These are phyloP conservation scores for Pteropus alecto DNA, from an alignment of 2,113 vertebrate genomes.

Conservation along the genomic window DNA sequence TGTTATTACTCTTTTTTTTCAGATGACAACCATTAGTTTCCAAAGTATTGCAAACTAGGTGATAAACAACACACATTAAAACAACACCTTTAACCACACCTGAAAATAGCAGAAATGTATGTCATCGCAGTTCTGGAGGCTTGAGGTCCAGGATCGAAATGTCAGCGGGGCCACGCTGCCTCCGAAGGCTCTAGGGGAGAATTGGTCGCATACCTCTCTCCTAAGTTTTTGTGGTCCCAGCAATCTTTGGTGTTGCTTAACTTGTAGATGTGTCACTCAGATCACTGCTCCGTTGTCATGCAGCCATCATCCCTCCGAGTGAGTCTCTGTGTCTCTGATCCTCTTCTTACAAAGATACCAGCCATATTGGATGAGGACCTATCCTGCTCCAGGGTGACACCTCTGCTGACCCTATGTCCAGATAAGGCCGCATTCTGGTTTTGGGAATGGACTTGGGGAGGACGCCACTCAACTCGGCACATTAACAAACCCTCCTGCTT, in stretches of 20 bases:
- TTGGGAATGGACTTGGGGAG: not conserved
- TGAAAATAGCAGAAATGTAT: not conserved
- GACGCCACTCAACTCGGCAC: accelerated
- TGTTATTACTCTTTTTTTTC: not conserved
- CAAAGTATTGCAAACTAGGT: not conserved
- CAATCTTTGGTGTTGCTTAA: not conserved
- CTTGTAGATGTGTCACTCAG: too few relatives aligned
- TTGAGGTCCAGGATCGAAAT: not conserved
- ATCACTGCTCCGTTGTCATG: not conserved
- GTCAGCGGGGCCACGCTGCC: not conserved
- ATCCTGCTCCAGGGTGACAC: not conserved
- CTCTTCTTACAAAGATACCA: not conserved
- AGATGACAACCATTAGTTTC: not conserved
- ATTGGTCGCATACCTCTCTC: not conserved
- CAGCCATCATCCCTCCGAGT: not conserved
- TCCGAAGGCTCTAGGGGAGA: not conserved
- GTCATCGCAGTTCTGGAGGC: not conserved
- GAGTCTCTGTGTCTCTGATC: not conserved
- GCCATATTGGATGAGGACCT: not conserved
- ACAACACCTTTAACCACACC: not conserved
- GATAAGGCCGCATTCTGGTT: not conserved
- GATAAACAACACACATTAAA: not conserved
- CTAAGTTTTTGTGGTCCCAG: accelerated
- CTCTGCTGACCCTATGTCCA: not conserved
- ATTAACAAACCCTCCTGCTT: not conserved